These are phyloP conservation scores for Abrostola triplasia DNA, from an alignment of 2,888 invertebrate genomes.

Conservation along the genomic window DNA sequence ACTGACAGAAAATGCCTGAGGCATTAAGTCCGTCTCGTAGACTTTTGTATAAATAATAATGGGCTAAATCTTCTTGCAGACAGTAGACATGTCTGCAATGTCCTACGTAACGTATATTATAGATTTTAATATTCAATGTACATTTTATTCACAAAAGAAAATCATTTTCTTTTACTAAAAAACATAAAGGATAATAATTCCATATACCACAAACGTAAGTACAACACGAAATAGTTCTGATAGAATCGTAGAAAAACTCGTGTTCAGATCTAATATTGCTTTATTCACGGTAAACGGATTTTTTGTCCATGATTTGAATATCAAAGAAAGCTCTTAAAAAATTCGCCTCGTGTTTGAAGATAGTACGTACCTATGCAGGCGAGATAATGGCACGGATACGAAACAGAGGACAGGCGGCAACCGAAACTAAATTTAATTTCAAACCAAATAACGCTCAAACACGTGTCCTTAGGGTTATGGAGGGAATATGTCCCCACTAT, in stretches of 20 bases:
- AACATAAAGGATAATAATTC: not conserved
- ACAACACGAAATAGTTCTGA: not conserved
- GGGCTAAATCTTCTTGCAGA: no score
- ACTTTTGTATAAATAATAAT: no score
- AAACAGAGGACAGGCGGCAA: conserved; percentile 62
- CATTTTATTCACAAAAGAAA: no score
- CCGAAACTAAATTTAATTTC: conserved; percentile 74
- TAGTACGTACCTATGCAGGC: conserved; percentile 1
- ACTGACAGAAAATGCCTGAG: no score
- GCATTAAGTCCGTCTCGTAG: no score
- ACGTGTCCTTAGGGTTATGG: conserved; percentile 13
- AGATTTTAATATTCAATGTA: no score
- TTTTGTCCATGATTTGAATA: conserved; percentile 63
- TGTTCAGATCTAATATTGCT: conserved; percentile 19
- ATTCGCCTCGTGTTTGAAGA: conserved; percentile 54
- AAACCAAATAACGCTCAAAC: conserved; percentile 58
- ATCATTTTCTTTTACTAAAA: no score
- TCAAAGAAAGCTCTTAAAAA: conserved; percentile 64
- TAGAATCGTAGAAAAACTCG: conserved; percentile 7
- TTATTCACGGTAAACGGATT: conserved; percentile 44
- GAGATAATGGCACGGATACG: conserved; percentile 65
- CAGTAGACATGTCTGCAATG: no score
- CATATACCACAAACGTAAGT: conserved; percentile 2
- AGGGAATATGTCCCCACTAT: not conserved
- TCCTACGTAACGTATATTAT: no score